These are phyloP conservation scores for Catharus ustulatus DNA, from an alignment of 2,797 vertebrate species.

Conservation along the genomic window DNA sequence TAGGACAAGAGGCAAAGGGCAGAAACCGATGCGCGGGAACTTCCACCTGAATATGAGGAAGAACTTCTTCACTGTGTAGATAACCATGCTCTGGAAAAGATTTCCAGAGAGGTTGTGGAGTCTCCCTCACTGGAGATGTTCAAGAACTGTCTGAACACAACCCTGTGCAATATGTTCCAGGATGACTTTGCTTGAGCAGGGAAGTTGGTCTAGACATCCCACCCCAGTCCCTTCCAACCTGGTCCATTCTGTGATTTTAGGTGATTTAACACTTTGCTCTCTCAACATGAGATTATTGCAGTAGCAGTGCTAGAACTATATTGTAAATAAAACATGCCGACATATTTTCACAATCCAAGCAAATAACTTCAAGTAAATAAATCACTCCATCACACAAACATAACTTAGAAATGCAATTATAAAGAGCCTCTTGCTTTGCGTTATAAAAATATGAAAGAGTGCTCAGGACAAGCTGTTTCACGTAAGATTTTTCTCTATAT, in stretches of 20 bases:
- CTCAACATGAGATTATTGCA: not conserved
- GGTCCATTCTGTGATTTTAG: not conserved
- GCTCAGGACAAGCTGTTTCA: not conserved
- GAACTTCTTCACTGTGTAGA: not conserved
- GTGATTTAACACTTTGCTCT: constrained; percentile 22
- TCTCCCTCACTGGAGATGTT: not conserved
- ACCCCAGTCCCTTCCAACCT: not conserved
- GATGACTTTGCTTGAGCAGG: not conserved
- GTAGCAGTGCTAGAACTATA: not conserved
- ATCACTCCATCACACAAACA: not conserved
- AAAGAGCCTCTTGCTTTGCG: not conserved
- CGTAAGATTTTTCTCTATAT: not conserved
- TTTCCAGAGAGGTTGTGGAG: not conserved
- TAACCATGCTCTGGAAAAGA: fast-evolving
- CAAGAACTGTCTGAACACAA: not conserved
- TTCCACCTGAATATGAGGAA: not conserved
- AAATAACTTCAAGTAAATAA: constrained; percentile 41
- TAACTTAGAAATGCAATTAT: constrained; percentile 44
- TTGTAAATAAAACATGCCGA: constrained; percentile 19
- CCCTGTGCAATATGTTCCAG: not conserved
- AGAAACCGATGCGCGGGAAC: not conserved
- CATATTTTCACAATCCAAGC: not conserved
- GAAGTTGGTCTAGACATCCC: not conserved
- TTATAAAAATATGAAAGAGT: not conserved
- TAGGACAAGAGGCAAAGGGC: not conserved